Evolutionary conservation across 2,797 vertebrate genomes (phyloP).

Genomic region (Paratrypauchen microcephalus): DNA sequence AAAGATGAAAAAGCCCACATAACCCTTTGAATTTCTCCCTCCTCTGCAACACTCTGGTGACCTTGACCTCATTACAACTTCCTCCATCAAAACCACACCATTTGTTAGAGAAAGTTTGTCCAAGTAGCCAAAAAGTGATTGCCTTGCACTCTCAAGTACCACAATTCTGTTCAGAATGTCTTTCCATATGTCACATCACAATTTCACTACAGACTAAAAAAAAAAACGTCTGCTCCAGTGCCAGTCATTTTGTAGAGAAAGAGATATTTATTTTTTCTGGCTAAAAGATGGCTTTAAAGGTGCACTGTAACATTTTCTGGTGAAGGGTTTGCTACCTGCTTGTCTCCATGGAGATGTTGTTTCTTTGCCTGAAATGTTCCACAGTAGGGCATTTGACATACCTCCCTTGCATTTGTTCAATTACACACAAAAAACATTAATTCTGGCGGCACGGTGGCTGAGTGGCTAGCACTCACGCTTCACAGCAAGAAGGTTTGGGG

Average conservation of each 20-base stretch:
- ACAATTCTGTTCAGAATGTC: conserved; percentile 32
- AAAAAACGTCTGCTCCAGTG: conserved; percentile 26
- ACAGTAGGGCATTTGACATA: too few species aligned
- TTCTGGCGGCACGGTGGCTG: too few species aligned
- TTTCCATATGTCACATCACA: conserved; percentile 43
- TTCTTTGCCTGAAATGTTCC: too few species aligned
- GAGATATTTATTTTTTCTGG: too few species aligned
- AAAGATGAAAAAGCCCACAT: conserved; percentile 28
- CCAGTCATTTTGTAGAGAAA: conserved; percentile 38
- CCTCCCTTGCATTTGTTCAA: too few species aligned
- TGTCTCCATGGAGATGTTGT: too few species aligned
- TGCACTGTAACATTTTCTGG: too few species aligned
- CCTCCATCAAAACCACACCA: conserved; percentile 24
- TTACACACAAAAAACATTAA: too few species aligned
- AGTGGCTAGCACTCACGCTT: too few species aligned
- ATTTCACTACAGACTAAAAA: conserved; percentile 26
- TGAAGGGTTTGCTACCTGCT: too few species aligned
- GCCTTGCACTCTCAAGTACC: conserved; percentile 20
- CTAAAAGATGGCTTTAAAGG: too few species aligned
- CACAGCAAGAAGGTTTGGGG: too few species aligned
- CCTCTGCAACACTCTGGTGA: conserved; percentile 4
- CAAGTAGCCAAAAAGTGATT: conserved; percentile 34
- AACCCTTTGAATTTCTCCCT: conserved; percentile 25
- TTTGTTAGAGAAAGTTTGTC: conserved; percentile 6
- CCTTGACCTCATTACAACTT: conserved; percentile 40